phyloP scores from a whole-genome alignment of 2,888 invertebrate species.

The Trichopoda pennipes region DNA sequence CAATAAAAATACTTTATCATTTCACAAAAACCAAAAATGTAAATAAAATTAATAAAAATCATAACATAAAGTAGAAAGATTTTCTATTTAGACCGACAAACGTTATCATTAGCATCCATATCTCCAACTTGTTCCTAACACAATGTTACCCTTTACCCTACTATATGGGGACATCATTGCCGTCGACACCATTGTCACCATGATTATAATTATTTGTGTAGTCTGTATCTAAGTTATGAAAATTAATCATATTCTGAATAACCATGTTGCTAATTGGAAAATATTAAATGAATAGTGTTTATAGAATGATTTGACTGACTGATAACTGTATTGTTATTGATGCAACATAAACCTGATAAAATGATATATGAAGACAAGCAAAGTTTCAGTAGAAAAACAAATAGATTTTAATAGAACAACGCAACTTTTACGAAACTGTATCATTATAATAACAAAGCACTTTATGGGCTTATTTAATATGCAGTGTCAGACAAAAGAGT shows the following conservation, averaged over 20 bases:
- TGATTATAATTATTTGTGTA: slow-evolving; percentile 11
- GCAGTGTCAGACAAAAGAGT: background rate
- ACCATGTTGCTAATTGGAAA: slow-evolving; percentile 60
- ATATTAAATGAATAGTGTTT: slow-evolving; percentile 34
- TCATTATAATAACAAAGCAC: slow-evolving; percentile 16
- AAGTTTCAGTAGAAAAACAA: slow-evolving; percentile 4
- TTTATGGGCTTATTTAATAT: background rate
- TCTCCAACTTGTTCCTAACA: background rate
- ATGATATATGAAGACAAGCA: slow-evolving; percentile 2
- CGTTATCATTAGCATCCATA: background rate
- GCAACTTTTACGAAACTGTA: background rate
- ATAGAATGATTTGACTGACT: background rate
- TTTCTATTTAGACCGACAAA: background rate
- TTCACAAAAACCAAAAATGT: background rate
- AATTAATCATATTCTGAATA: slow-evolving; percentile 64
- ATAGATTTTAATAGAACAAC: slow-evolving; percentile 17
- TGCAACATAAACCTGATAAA: slow-evolving; percentile 10
- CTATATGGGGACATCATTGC: no score
- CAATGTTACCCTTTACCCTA: background rate
- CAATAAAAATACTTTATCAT: background rate
- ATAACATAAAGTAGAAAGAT: background rate
- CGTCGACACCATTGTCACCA: background rate
- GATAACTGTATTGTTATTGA: slow-evolving; percentile 7
- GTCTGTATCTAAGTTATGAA: slow-evolving; percentile 39
- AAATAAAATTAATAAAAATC: background rate